Evolutionary conservation across 1,140 invertebrate genomes (phyloP).

Genomic region (Drosophila tani): DNA sequence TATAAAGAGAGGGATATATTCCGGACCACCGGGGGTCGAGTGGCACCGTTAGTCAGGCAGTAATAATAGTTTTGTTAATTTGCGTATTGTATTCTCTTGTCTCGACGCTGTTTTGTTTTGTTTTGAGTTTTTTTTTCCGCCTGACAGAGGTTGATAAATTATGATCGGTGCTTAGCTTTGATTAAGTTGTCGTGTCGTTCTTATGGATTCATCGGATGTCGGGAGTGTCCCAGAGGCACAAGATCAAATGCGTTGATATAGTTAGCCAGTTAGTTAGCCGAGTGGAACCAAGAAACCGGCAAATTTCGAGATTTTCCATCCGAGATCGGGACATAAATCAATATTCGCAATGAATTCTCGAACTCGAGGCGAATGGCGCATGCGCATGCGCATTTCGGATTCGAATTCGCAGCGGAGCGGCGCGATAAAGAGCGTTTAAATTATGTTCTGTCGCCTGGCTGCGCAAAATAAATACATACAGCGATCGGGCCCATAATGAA

Average conservation of each 20-base stretch:
- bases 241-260: constrained; percentile 52
- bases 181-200: constrained; percentile 69
- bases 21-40: constrained; percentile 44
- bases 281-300: neutral
- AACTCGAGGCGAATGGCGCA: constrained; percentile 27
- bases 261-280: constrained; percentile 19
- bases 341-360: constrained; percentile 56
- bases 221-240: constrained; percentile 3
- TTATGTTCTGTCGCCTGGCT: constrained; percentile 79
- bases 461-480: constrained; percentile 76
- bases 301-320: constrained; percentile 14
- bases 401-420: constrained; percentile 69
- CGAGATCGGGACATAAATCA: constrained; percentile 63
- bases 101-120: constrained; percentile 12
- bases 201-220: constrained; percentile 44
- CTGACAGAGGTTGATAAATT: constrained; percentile 73
- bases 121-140: constrained; percentile 66
- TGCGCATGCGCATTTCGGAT: constrained; percentile 53
- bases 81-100: constrained; percentile 61
- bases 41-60: constrained; percentile 69
- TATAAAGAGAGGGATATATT: constrained; percentile 8
- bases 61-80: constrained; percentile 78
- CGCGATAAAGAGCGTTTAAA: constrained; percentile 79
- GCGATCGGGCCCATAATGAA: constrained; percentile 71
- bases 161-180: constrained; percentile 61